Evolutionary conservation across 2,888 invertebrate species (phyloP).

Genomic region (Chymomyza procnemis): DNA sequence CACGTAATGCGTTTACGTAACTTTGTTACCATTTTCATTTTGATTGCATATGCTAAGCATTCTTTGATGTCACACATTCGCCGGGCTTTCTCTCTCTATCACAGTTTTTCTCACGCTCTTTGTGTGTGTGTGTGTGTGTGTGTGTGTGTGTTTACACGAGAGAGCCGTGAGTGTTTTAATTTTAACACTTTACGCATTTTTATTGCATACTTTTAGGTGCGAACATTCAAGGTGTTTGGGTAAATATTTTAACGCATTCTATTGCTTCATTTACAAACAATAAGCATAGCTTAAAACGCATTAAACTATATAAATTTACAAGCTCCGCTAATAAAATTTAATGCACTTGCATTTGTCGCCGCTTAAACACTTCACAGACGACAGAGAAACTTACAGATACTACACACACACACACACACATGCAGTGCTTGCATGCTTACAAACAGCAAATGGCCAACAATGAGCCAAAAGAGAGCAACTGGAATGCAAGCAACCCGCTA

Average conservation of each 20-base stretch:
- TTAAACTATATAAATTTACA: slow-evolving; percentile 54
- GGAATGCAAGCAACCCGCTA: slow-evolving; percentile 46
- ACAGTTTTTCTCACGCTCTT: slow-evolving; percentile 4
- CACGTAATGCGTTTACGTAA: slow-evolving; percentile 56
- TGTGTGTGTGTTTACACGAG: not conserved
- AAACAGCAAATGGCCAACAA: slow-evolving; percentile 6
- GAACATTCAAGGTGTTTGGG: not conserved
- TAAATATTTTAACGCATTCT: not conserved
- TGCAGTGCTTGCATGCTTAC: not conserved
- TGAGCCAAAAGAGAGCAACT: slow-evolving; percentile 43
- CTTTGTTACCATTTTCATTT: slow-evolving; percentile 59
- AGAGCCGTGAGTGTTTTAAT: slow-evolving; percentile 23
- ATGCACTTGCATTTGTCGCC: slow-evolving; percentile 50
- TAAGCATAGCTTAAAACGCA: slow-evolving; percentile 36
- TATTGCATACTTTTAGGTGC: slow-evolving; percentile 44
- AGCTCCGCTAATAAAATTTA: slow-evolving; percentile 61
- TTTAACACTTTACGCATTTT: slow-evolving; percentile 42
- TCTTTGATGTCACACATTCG: slow-evolving; percentile 16
- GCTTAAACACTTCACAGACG: slow-evolving; percentile 15
- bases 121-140: slow-evolving; percentile 2
- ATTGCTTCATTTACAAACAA: not conserved
- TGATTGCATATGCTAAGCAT: slow-evolving; percentile 65
- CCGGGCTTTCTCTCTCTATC: not conserved
- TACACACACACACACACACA: slow-evolving; percentile 17
- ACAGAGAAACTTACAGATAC: slow-evolving; percentile 17